Evolutionary conservation across 2,113 vertebrate genomes (phyloP), one percentile per base, ranked within the genome.

Genomic region (Corythaixoides concolor): DNA sequence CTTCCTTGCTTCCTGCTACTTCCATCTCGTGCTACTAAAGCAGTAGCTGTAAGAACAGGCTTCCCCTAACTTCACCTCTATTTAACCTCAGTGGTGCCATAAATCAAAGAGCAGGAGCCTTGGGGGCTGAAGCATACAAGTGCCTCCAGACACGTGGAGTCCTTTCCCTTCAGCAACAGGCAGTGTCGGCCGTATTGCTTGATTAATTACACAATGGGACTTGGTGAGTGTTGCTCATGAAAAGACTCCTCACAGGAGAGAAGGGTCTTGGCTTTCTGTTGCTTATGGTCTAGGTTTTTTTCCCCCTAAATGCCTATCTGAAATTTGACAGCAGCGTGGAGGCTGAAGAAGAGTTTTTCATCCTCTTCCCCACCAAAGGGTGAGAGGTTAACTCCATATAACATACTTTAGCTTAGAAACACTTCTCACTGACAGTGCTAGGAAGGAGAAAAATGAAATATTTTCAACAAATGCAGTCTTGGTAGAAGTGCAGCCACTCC

Each of bases 301-400:
- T 7, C 3, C 27, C 24, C 32, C 5, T 5, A 35, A 77, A 21
- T 2, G 0, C n/a, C 27, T 50, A 0, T 14, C 22, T 56, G 43
- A 70, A 45, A 74, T 58, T 13, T 66, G 55, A 15, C 45, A 55
- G 35, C 49, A 49, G 26, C 33, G 5, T 24, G 18, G 28, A 70
- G 37, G 12, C 47, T 21, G 15, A 85, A 43, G 33, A 27, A 33
- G 43, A 75, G 15, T 10, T 81, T 70, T 76, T 70, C 18, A 28
- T 81, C 15, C 41, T 52, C 26, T 59, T 55, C 12, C 11, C 8
- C 24, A 41, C 13, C 13, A 12, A 47, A 27, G 24, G 3, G 9
- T 53, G 28, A 70, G 37, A 24, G 27, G 8, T 63, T 37, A 63
- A 35, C 17, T 69, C 50, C 7, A 24, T 47, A 17, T 70, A 39